Conservation (phyloP, 2,797 vertebrate species). For the Sebastes umbrosus region DNA sequence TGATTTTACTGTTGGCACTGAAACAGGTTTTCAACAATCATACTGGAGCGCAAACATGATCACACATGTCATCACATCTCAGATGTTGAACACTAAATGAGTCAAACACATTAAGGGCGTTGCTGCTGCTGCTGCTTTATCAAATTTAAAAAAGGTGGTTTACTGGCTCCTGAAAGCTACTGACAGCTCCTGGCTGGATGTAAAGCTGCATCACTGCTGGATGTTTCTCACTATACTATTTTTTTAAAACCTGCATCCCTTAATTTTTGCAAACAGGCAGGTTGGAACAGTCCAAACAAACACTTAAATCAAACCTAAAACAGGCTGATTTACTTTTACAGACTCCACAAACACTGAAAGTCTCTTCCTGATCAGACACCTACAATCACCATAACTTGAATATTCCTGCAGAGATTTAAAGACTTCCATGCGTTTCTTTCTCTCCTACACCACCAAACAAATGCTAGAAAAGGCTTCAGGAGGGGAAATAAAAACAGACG, state of each 20-base stretch:
- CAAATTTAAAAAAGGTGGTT: background rate
- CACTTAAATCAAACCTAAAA: background rate
- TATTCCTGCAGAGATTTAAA: background rate
- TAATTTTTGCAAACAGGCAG: slow-evolving; percentile 1
- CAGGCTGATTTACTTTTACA: background rate
- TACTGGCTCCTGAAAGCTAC: background rate
- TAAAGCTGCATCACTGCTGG: background rate
- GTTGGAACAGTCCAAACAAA: slow-evolving; percentile 1
- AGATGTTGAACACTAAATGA: too few species aligned
- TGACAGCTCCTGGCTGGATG: background rate
- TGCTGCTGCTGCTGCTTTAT: background rate
- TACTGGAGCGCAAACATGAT: too few species aligned
- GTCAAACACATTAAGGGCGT: background rate
- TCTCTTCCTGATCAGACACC: background rate
- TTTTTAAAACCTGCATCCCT: background rate
- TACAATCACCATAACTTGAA: background rate
- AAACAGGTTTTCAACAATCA: too few species aligned
- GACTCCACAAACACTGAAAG: background rate
- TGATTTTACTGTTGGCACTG: too few species aligned
- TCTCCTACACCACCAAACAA: too few species aligned
- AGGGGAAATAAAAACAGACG: background rate
- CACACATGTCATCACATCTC: too few species aligned
- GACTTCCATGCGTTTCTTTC: fast-evolving
- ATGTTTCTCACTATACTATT: background rate
- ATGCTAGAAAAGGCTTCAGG: background rate